Evolutionary conservation across 2,113 vertebrate species (phyloP).

Genomic region (Lepidiolamprologus cunningtoni): DNA sequence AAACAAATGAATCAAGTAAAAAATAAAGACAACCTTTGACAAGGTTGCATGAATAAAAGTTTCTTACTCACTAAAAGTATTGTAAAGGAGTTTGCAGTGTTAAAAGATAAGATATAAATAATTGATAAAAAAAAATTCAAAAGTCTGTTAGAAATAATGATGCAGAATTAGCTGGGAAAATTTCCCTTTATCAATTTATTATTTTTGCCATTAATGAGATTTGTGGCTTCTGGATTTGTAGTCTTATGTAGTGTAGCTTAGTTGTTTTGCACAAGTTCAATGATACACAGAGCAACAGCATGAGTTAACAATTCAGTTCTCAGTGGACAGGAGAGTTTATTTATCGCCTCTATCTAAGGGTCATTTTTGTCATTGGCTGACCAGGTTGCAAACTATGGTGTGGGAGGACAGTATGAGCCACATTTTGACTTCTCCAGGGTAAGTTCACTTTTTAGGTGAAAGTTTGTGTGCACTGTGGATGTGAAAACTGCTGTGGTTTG

Average conservation of each 20-base stretch:
- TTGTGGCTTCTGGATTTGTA: neutral
- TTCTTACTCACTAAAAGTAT: neutral
- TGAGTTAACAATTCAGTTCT: neutral
- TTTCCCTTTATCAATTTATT: neutral
- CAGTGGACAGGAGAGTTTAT: neutral
- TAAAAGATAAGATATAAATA: neutral
- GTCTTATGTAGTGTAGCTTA: neutral
- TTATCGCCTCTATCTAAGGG: neutral
- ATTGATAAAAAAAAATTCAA: neutral
- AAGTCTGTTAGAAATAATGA: neutral
- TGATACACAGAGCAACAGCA: neutral
- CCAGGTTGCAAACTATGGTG: conserved; percentile 96
- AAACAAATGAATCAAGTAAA: neutral
- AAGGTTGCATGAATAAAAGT: neutral
- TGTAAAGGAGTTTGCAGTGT: neutral
- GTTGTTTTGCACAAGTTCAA: neutral
- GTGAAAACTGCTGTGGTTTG: neutral
- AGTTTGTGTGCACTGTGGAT: neutral
- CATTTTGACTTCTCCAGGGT: conserved; percentile 98
- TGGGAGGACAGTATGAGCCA: conserved; percentile 97
- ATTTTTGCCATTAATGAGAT: neutral
- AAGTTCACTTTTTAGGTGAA: conserved; percentile 52
- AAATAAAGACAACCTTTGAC: neutral
- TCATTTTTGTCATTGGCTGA: neutral
- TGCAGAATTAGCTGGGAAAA: neutral